Percentiles rank a stretch among this genome's conserved stretches.
These are phyloP conservation scores for Atractosteus spatula DNA, from an alignment of 2,113 vertebrate species.

Conservation along the genomic window DNA sequence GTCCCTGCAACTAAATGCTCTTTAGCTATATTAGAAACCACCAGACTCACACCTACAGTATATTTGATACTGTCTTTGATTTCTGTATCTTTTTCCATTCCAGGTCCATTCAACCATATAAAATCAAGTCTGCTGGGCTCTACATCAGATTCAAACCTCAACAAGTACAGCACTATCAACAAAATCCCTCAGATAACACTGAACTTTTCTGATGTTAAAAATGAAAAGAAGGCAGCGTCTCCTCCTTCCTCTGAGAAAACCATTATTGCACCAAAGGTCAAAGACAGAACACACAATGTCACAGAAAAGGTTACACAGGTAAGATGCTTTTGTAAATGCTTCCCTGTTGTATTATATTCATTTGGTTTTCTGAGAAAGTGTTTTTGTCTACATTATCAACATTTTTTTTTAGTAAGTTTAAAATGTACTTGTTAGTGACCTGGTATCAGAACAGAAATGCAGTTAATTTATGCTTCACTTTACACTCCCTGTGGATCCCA, in stretches of 20 bases:
- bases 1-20: conserved; percentile 5
- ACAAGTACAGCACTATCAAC: conserved; percentile 97
- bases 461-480: conserved; percentile 19
- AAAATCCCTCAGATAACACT: conserved; percentile 96
- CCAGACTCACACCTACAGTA: not conserved
- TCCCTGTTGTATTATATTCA: too few relatives aligned
- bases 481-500: not conserved
- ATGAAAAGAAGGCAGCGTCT: conserved; percentile 89
- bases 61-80: not conserved
- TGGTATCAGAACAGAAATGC: too few relatives aligned
- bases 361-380: too few relatives aligned
- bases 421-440: too few relatives aligned
- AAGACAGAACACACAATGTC: conserved; percentile 97
- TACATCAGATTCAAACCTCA: conserved; percentile 97
- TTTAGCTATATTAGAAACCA: not conserved
- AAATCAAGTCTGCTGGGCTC: conserved; percentile 95
- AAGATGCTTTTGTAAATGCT: conserved; percentile 31
- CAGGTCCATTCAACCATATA: conserved; percentile 94
- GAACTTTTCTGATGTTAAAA: conserved; percentile 91
- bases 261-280: conserved; percentile 97
- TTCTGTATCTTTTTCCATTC: conserved; percentile 20
- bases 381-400: too few relatives aligned
- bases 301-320: conserved; percentile 99
- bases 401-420: too few relatives aligned
- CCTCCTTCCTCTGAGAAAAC: conserved; percentile 92